These are phyloP conservation scores for Cebuella pygmaea DNA, from an alignment of 2,797 vertebrate genomes.

Conservation along the genomic window DNA sequence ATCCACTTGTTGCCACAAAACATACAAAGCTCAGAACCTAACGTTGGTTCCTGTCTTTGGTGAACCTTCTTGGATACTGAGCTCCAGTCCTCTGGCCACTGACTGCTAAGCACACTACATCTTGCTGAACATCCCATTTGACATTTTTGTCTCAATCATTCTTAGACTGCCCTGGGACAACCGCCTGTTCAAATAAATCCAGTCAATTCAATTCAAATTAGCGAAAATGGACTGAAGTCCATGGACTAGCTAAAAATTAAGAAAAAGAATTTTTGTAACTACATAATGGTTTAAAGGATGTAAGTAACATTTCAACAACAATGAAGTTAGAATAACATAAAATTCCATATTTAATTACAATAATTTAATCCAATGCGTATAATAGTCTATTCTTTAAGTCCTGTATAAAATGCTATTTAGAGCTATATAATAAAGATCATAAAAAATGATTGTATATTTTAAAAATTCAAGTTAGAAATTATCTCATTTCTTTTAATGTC, in stretches of 20 bases:
- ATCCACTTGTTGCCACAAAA: not conserved
- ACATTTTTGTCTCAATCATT: not conserved
- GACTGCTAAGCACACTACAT: not conserved
- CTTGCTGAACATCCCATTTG: not conserved
- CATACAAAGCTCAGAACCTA: not conserved
- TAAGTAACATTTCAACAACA: slow-evolving; percentile 1
- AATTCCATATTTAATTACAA: not conserved
- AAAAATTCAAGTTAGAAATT: not conserved
- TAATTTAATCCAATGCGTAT: not conserved
- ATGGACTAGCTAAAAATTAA: not conserved
- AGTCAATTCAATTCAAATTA: not conserved
- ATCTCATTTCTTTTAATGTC: not conserved
- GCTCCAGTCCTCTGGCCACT: not conserved
- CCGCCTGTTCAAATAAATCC: not conserved
- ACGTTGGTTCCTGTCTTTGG: not conserved
- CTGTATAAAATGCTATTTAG: not conserved
- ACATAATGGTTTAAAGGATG: not conserved
- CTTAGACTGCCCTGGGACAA: not conserved
- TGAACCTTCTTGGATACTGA: not conserved
- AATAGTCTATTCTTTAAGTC: not conserved
- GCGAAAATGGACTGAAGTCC: not conserved
- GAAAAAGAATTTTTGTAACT: not conserved
- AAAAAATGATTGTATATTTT: not conserved
- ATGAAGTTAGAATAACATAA: not conserved
- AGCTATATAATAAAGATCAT: not conserved